Evolutionary conservation across 2,888 invertebrate species (phyloP), one percentile per base, ranked within the genome.

Genomic region (Itoplectis maculator): DNA sequence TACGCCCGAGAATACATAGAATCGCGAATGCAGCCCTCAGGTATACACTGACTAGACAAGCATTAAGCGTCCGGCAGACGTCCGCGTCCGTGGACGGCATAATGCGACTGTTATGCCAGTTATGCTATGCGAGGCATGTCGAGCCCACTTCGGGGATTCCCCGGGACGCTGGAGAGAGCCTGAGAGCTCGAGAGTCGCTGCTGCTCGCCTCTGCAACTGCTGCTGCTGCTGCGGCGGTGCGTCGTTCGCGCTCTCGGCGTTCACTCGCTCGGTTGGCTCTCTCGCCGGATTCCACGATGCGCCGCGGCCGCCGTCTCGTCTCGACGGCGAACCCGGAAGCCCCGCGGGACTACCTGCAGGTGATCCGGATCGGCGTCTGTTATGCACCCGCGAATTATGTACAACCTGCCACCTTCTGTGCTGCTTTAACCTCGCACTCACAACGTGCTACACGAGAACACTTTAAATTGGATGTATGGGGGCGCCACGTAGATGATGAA

Each of bases 51-150:
- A 68, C 66, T 61, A 40, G 76, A 75, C 40, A 72, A 79, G 82
- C 82, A 79, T 82, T 79, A 79, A 76, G 56, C 68, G 76, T 76
- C 75, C 70, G 63, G 72, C 68, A 66, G 66, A 78, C 70, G 61
- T 72, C 54, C 59, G n/a, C n/a, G 77, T 74, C 69, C 76, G 83
- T 78, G 74, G 79, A 82, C 79, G 82, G 82, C 76, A 75, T 79
- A 82, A 88, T 87, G 87, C 86, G 84, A 86, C 85, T 68, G 87
- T 87, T 89, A 86, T 87, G 87, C 86, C 84, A 87, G 89, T 89
- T 88, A 88, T 88, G 88, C 85, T 87, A 88, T 87, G 87, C 85
- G 82, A 85, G 85, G 84, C 86, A 89, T 88, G 88, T 87, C 85
- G 87, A 89, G 87, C 88, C 84, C 81, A 81, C 86, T 84, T 81